Conservation (phyloP, 2,113 vertebrate species). For the Anser cygnoides region DNA sequence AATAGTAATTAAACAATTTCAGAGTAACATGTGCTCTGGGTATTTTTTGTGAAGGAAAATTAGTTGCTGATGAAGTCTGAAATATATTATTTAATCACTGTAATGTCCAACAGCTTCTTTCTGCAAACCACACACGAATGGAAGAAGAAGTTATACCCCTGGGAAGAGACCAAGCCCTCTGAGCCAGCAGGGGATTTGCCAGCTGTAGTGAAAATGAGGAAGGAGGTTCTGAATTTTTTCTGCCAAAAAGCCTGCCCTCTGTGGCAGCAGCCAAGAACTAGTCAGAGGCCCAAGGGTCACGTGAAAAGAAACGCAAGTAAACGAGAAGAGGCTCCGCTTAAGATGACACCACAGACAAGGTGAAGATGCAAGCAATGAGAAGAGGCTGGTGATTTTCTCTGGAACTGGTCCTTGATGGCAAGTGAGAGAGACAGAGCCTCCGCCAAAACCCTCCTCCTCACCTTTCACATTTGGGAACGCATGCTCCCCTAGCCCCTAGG, state of each 20-base stretch:
- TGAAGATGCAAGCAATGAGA: too few relatives aligned
- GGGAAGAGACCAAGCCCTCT: background rate
- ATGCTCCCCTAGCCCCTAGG: background rate
- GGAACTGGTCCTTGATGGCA: too few relatives aligned
- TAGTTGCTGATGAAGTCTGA: background rate
- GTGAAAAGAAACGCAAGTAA: background rate
- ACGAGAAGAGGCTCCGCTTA: background rate
- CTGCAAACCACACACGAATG: background rate
- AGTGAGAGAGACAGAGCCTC: too few relatives aligned
- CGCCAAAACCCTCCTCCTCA: background rate
- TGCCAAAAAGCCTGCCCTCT: background rate
- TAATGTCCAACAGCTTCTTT: background rate
- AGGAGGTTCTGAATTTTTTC: background rate
- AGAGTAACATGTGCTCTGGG: background rate
- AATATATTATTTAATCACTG: background rate
- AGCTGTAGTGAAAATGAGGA: background rate
- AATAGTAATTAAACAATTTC: conserved; percentile 24
- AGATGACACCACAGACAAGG: too few relatives aligned
- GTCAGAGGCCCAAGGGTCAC: background rate
- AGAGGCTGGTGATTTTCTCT: too few relatives aligned
- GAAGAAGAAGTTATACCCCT: background rate
- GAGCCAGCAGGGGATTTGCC: background rate
- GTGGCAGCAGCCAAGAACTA: background rate
- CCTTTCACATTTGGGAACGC: background rate
- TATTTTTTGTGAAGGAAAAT: conserved; percentile 2